phyloP scores from a whole-genome alignment of 2,797 vertebrate genomes.

The Enteromius paludinosus region DNA sequence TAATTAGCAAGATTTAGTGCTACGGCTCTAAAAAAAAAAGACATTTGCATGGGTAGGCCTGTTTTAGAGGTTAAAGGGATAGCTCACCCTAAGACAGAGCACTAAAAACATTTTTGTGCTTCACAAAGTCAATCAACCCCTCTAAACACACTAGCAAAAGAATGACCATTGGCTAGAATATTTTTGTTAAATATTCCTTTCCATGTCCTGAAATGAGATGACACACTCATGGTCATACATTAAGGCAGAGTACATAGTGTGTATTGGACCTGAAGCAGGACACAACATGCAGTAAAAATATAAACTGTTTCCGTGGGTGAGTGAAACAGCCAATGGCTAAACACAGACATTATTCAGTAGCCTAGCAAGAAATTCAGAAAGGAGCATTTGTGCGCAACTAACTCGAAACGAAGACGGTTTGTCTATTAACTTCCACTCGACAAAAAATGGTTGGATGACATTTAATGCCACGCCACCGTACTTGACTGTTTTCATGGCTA shows the following conservation, averaged over 20 bases:
- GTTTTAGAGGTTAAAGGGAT: neutral
- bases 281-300: neutral
- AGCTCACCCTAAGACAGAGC: neutral
- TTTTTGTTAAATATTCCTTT: neutral
- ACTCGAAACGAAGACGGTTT: neutral
- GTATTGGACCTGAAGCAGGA: neutral
- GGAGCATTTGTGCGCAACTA: neutral
- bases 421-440: neutral
- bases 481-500: neutral
- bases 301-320: neutral
- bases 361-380: neutral
- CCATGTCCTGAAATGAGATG: neutral
- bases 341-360: neutral
- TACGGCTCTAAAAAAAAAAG: too few species aligned
- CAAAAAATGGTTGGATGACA: neutral
- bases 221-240: neutral
- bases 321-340: neutral
- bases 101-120: neutral
- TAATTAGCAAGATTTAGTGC: slow-evolving; percentile 12
- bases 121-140: neutral
- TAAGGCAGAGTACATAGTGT: neutral
- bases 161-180: neutral
- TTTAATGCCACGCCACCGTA: neutral
- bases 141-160: neutral
- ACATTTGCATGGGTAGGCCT: slow-evolving; percentile 2